Evolutionary conservation across 2,797 vertebrate genomes (phyloP).

Genomic region (Sebastolobus altivelis): DNA sequence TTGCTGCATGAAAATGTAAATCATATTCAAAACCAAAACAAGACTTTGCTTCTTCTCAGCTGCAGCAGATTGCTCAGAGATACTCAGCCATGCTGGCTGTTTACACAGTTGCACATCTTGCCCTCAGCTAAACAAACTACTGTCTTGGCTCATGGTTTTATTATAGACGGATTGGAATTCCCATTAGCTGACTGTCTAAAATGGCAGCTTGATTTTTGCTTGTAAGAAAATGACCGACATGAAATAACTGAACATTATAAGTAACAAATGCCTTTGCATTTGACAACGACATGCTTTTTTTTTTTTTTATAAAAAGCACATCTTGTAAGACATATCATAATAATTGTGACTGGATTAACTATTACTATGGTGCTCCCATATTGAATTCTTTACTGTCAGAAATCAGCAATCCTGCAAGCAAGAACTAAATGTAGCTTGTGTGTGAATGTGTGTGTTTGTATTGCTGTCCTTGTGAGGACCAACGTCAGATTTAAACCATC

Average conservation of each 20-base stretch:
- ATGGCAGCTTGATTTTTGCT: background rate
- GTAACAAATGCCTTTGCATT: background rate
- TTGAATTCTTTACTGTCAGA: background rate
- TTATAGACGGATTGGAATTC: constrained; percentile 25
- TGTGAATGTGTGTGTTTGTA: background rate
- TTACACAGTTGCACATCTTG: constrained; percentile 14
- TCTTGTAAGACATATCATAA: background rate
- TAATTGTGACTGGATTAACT: constrained; percentile 2
- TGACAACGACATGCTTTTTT: background rate
- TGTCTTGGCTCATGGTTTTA: constrained; percentile 26
- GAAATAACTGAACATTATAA: constrained; percentile 2
- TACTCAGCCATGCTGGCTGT: background rate
- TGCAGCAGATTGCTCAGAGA: constrained; percentile 7
- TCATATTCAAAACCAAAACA: background rate
- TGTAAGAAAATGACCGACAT: background rate
- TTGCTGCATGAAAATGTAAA: background rate
- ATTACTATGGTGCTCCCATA: background rate
- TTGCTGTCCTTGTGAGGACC: background rate
- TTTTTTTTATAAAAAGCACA: background rate
- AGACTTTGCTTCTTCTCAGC: background rate
- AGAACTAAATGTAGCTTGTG: background rate
- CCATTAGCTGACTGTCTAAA: constrained; percentile 16
- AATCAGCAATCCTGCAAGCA: background rate
- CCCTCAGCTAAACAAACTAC: constrained; percentile 26
- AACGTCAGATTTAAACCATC: background rate